phyloP scores from a whole-genome alignment of 2,113 vertebrate genomes.

The Leptodactylus fuscus region DNA sequence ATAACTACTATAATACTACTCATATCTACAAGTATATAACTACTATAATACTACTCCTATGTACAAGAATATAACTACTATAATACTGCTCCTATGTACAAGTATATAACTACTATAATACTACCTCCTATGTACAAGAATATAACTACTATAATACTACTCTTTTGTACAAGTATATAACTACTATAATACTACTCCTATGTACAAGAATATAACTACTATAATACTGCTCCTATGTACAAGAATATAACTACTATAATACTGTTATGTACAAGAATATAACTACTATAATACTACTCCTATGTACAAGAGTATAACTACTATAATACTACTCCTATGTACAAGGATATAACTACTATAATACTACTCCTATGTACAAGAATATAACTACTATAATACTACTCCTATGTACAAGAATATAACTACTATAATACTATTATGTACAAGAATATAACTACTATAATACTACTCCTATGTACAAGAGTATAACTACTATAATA shows the following conservation, averaged over 20 bases:
- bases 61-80: conserved; percentile 1
- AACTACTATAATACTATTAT: no score
- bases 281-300: not conserved
- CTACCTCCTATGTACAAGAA: no score
- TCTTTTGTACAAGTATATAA: not conserved
- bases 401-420: no score
- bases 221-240: not conserved
- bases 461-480: no score
- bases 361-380: no score
- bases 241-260: conserved; percentile 7
- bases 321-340: not conserved
- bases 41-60: not conserved
- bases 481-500: no score
- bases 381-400: no score
- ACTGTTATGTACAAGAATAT: no score
- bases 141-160: no score
- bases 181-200: conserved; percentile 2
- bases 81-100: conserved; percentile 3
- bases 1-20: not conserved
- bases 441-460: no score
- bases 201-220: conserved; percentile 1
- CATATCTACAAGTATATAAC: conserved; percentile 1
- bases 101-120: not conserved
- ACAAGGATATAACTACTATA: no score
- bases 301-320: conserved; percentile 9